phyloP scores from a whole-genome alignment of 2,888 invertebrate species.

The Tinea semifulvella region DNA sequence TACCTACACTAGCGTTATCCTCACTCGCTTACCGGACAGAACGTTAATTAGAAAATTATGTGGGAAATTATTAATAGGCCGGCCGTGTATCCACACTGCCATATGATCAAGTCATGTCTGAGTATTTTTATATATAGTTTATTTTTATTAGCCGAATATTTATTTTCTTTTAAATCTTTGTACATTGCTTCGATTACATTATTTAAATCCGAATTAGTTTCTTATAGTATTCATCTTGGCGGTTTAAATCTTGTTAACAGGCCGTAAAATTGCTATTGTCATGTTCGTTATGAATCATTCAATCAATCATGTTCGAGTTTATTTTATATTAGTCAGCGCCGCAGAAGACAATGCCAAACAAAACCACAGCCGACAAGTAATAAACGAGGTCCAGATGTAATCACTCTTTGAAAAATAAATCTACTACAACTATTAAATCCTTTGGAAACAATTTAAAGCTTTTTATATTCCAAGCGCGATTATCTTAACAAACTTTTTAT shows the following conservation, averaged over 20 bases:
- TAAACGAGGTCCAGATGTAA: conserved; percentile 1
- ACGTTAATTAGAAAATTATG: conserved; percentile 64
- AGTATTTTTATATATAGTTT: no score
- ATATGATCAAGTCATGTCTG: conserved; percentile 26
- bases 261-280: conserved; percentile 11
- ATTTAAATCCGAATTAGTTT: neutral
- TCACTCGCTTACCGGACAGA: conserved; percentile 29
- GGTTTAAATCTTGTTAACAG: conserved; percentile 5
- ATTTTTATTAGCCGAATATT: no score
- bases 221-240: neutral
- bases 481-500: no score
- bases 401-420: conserved; percentile 4
- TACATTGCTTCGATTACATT: neutral
- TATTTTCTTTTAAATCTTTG: no score
- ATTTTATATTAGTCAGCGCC: conserved; percentile 12
- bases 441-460: no score
- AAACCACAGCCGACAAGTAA: conserved; percentile 13
- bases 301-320: conserved; percentile 13
- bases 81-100: conserved; percentile 44
- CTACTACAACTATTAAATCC: no score
- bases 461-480: no score
- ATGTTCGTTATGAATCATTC: conserved; percentile 13
- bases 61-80: conserved; percentile 63
- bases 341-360: conserved; percentile 4
- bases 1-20: neutral